phyloP scores from a whole-genome alignment of 2,888 invertebrate genomes.

The Linnaemya vulpina region DNA sequence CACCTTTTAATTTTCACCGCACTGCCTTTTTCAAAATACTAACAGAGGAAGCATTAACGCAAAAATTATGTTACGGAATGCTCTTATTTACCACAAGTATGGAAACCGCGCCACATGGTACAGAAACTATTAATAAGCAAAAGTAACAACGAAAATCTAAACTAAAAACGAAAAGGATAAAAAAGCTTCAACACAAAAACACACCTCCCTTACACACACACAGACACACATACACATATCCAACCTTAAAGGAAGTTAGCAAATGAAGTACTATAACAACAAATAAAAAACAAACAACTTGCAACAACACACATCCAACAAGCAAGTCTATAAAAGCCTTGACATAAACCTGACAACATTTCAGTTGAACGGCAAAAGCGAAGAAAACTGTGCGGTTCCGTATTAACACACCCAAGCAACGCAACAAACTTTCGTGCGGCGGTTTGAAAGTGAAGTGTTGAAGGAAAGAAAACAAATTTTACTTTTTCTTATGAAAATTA shows the following conservation, averaged over 20 bases:
- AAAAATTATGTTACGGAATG: constrained; percentile 79
- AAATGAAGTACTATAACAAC: constrained; percentile 70
- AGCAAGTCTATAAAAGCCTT: constrained; percentile 81
- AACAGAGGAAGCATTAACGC: constrained; percentile 40
- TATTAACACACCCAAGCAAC: constrained; percentile 7
- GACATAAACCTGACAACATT: constrained; percentile 69
- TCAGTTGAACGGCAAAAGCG: constrained; percentile 65
- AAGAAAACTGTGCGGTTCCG: constrained; percentile 44
- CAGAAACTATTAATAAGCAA: constrained; percentile 80
- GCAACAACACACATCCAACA: constrained; percentile 23
- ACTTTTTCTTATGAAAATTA: constrained; percentile 31
- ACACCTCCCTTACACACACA: constrained; percentile 12
- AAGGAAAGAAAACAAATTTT: constrained; percentile 5
- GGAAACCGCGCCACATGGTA: constrained; percentile 80
- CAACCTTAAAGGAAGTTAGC: not conserved
- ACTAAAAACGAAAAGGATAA: constrained; percentile 34
- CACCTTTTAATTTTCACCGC: not conserved
- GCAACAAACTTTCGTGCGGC: not conserved
- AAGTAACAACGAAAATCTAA: constrained; percentile 2
- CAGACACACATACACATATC: not conserved
- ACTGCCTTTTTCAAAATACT: not conserved
- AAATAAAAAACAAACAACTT: constrained; percentile 78
- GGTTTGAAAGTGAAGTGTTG: constrained; percentile 14
- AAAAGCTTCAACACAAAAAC: constrained; percentile 41
- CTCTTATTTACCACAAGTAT: constrained; percentile 55